Percentiles rank a stretch among this genome's conserved stretches.
phyloP scores from a whole-genome alignment of 2,888 invertebrate species.

The Muschampia plurimacula region DNA sequence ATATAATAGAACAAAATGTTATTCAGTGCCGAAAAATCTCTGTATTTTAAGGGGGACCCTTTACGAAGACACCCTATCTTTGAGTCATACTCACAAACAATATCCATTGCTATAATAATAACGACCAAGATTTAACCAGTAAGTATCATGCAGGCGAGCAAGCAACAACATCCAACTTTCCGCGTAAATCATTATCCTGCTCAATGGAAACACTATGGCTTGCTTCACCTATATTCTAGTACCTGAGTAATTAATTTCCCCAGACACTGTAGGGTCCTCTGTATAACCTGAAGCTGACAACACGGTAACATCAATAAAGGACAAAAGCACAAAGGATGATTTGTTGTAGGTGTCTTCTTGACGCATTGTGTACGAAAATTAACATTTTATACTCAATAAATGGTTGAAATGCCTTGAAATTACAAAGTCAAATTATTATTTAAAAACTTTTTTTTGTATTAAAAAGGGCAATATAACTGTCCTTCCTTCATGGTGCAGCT shows the following conservation, averaged over 20 bases:
- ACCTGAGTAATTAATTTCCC: conserved; percentile 28
- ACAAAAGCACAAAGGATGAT: conserved; percentile 1
- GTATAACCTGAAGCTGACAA: conserved; percentile 11
- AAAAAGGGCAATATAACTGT: too few species aligned
- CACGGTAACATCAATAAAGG: conserved; percentile 3
- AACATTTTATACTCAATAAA: neutral
- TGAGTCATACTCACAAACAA: too few species aligned
- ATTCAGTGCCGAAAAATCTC: too few species aligned
- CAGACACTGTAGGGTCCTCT: conserved; percentile 9
- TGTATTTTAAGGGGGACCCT: too few species aligned
- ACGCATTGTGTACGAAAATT: neutral
- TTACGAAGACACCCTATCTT: too few species aligned
- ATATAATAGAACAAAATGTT: too few species aligned
- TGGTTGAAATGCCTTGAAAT: too few species aligned
- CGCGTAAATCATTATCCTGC: conserved; percentile 28
- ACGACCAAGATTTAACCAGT: too few species aligned
- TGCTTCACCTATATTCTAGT: conserved; percentile 29
- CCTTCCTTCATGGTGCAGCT: too few species aligned
- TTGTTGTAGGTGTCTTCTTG: neutral
- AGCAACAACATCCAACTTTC: neutral
- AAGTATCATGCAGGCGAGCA: neutral
- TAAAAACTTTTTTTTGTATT: too few species aligned
- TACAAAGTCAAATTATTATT: too few species aligned
- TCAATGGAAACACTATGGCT: conserved; percentile 21
- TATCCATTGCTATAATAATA: too few species aligned